Conservation (phyloP, 2,888 invertebrate species). For the Gandaritis pyraliata region DNA sequence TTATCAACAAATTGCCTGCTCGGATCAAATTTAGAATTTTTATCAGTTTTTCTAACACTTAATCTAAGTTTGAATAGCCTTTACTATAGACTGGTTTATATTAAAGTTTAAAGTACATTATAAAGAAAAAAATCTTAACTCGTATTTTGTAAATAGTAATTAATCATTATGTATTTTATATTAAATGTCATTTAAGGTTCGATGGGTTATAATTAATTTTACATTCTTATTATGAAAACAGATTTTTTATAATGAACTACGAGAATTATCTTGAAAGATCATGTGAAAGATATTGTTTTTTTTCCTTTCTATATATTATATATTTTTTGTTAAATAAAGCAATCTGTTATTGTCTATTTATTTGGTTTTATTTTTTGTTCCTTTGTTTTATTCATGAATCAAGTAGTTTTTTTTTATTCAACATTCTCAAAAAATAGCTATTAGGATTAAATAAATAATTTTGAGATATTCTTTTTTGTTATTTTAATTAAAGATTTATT, state of each 20-base stretch:
- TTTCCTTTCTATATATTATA: conserved; percentile 80
- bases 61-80: conserved; percentile 82
- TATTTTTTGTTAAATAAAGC: conserved; percentile 85
- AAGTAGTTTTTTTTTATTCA: conserved; percentile 37
- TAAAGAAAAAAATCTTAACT: conserved; percentile 73
- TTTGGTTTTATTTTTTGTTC: conserved; percentile 74
- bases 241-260: conserved; percentile 69
- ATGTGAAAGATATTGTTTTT: conserved; percentile 77
- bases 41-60: conserved; percentile 75
- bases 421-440: conserved; percentile 57
- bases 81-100: conserved; percentile 84
- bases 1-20: conserved; percentile 76
- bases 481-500: conserved; percentile 4
- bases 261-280: conserved; percentile 59
- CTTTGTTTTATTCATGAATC: conserved; percentile 50
- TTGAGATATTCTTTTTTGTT: conserved; percentile 57
- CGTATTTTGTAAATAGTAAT: conserved; percentile 84
- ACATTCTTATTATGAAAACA: conserved; percentile 60
- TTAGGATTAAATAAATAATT: conserved; percentile 75
- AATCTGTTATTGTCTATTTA: conserved; percentile 83
- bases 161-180: conserved; percentile 84
- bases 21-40: conserved; percentile 49
- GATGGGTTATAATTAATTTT: conserved; percentile 82
- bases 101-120: conserved; percentile 77
- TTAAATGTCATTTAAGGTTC: conserved; percentile 80